Evolutionary conservation across 2,113 vertebrate genomes (phyloP), one percentile per base, ranked within the genome.

Genomic region (Bubo bubo): DNA sequence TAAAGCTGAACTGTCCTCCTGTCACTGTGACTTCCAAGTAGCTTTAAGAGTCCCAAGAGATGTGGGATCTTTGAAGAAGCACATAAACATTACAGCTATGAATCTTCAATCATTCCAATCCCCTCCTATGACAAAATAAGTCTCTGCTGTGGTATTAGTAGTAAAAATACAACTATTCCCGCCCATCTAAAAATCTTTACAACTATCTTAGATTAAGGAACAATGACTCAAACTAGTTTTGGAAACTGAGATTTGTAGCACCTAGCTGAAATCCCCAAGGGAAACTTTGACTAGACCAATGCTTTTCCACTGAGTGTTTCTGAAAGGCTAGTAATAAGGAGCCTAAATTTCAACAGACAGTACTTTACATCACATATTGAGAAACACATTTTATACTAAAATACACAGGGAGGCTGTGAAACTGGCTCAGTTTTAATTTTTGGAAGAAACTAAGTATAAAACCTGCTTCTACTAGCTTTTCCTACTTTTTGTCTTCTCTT

Each of bases 121-220:
- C 20, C 6, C 9, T 67, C 22, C 26, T 64, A 30, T 18, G 28
- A 74, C 5, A 88, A 79, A 81, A 47, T 27, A 68, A 9, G 10
- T 68, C 19, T 68, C 34, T 59, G 22, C 18, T 75, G 9, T 22
- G 18, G 6, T 59, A 10, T 79, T 85, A 58, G 8, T 37, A 41
- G 41, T 37, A 58, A 93, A 80, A 62, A 60, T 52, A 9, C 6
- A 73, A 32, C 6, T 79, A 28, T 63, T 82, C 5, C 7, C 10
- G 72, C 8, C 9, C 27, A 43, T 37, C 0, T 0, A 66, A 14
- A 3, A 71, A 50, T 53, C 4, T 71, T 82, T 71, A 64, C 32
- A 16, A 9, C 60, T 71, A 71, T n/a, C 34, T 47, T 35, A 63
- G 15, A 39, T 79, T 72, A 68, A 72, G 15, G 19, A 85, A 24